Conservation (phyloP, 2,888 invertebrate genomes). For the Lamproptera curius region DNA sequence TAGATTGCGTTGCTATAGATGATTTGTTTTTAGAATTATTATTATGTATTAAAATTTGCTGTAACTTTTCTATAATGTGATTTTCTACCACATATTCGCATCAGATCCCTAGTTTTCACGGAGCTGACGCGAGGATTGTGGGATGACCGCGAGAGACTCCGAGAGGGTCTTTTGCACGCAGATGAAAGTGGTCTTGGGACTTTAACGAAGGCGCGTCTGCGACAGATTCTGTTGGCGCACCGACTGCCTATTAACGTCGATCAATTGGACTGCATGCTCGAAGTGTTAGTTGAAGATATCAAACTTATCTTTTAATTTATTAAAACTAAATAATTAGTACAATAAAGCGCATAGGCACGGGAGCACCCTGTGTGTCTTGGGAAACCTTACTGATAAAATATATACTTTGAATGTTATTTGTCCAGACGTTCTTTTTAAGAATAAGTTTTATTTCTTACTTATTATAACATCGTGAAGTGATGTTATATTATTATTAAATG, state of each 20-base stretch:
- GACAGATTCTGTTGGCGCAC: conserved; percentile 82
- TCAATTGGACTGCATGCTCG: conserved; percentile 83
- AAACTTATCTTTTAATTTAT: not conserved
- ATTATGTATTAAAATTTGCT: no score
- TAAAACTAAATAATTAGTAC: not conserved
- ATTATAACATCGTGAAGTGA: no score
- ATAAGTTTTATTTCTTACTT: no score
- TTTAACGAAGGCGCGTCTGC: conserved; percentile 76
- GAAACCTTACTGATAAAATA: no score
- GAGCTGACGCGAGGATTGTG: conserved; percentile 85
- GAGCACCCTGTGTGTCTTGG: no score
- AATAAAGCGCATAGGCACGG: no score
- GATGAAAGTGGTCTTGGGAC: conserved; percentile 73
- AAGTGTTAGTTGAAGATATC: conserved; percentile 71
- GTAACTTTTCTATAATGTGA: not conserved
- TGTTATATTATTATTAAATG: no score
- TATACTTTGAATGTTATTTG: no score
- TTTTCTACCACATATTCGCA: not conserved
- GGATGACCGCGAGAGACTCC: conserved; percentile 78
- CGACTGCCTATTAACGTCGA: conserved; percentile 83
- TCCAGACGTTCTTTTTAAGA: no score
- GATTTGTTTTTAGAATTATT: no score
- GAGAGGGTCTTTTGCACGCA: conserved; percentile 57
- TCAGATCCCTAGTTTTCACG: conserved; percentile 84
- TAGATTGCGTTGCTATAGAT: no score